Base-by-base conservation (phyloP, 2,797 vertebrate genomes). In the Schizopygopsis malacanthus region DNA sequence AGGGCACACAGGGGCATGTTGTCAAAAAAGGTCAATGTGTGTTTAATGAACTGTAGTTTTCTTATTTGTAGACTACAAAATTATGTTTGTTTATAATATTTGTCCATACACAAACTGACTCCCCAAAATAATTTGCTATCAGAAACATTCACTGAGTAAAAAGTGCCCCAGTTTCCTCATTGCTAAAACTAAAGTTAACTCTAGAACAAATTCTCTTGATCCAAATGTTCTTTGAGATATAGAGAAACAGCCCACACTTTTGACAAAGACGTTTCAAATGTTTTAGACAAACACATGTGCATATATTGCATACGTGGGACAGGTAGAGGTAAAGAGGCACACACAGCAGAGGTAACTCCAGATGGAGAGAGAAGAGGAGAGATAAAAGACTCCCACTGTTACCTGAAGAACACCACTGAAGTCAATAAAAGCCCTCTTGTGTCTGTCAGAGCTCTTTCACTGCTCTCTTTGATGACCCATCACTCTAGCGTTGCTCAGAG, bases 381-480 rank as follows among this genome's bases (percentile, higher is more conserved):
- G 43, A 45, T 45, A 45, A 88, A 81, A 86, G 67, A 33, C 41
- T 90, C 85, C 85, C 84, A 77, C 79, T 84, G 89, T 89, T 89
- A 88, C 88, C 86, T 91, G 88, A 89, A 80, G 84, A 91, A 91
- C 88, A 85, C 59, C 84, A 76, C 71, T 39, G 72, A 61, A 89
- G 85, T 91, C 88, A 82, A 88, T 85, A 88, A 91, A 88, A 87
- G 87, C 79, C 88, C 88, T 90, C 88, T 84, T 87, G 88, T 93
- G 90, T 95, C 93, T 94, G 91, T 93, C 93, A 92, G 92, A 82
- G 81, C 79, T 88, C 75, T 85, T 88, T 88, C 85, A 84, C 84
- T 87, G 90, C 90, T 72, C 54, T 91, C 90, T 92, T 92, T 91
- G 93, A 94, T 87, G 77, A 90, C 90, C 87, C 93, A 93, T 93